Conservation (phyloP, 1,140 invertebrate species). For the Onthophagus taurus region DNA sequence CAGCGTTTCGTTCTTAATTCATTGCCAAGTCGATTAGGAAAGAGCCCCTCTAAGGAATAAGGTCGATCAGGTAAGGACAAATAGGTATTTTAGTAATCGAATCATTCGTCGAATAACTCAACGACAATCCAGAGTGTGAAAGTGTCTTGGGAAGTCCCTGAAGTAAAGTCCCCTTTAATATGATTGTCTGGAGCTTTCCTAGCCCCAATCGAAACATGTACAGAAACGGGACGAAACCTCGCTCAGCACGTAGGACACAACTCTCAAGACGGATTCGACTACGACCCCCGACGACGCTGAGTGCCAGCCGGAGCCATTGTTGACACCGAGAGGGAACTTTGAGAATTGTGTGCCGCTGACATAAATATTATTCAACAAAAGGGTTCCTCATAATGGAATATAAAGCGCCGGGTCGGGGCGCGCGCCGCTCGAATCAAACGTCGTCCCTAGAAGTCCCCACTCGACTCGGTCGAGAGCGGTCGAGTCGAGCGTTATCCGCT, state of each 20-base stretch:
- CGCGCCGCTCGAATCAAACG: conserved; percentile 20
- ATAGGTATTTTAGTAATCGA: too few species aligned
- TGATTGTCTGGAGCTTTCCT: too few species aligned
- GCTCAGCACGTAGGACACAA: background rate
- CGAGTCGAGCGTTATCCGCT: conserved; percentile 20
- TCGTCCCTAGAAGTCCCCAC: conserved; percentile 13
- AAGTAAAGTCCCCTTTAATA: too few species aligned
- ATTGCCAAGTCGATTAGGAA: too few species aligned
- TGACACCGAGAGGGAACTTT: conserved; percentile 22
- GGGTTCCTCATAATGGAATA: conserved; percentile 23
- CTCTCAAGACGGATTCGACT: conserved; percentile 15
- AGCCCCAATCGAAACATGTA: background rate
- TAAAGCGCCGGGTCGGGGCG: too few species aligned
- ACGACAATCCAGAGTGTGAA: too few species aligned
- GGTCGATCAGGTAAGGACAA: too few species aligned
- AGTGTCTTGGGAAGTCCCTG: too few species aligned
- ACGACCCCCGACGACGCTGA: conserved; percentile 18
- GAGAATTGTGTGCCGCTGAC: conserved; percentile 23
- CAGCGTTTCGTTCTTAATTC: too few species aligned
- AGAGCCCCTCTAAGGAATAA: too few species aligned
- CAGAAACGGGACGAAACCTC: background rate
- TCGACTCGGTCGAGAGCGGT: too few species aligned
- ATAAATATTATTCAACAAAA: conserved; percentile 29
- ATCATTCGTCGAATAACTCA: too few species aligned
- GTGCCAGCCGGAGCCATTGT: conserved; percentile 18